Conservation (phyloP, 2,113 vertebrate species). For the Colinus virginianus region DNA sequence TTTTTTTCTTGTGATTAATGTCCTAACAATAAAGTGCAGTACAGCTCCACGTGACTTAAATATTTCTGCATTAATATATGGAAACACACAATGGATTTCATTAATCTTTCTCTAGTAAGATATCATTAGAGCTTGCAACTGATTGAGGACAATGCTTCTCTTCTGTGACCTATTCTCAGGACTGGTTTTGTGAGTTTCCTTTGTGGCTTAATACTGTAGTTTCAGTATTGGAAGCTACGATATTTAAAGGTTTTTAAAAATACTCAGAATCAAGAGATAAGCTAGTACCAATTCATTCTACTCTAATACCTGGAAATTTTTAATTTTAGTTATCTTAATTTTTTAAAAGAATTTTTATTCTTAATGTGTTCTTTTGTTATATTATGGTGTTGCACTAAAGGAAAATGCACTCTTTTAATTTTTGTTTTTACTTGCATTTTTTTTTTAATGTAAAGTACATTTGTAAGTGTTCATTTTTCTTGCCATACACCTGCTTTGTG, state of each 20-base stretch:
- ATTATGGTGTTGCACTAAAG: not conserved
- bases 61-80: not conserved
- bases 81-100: not conserved
- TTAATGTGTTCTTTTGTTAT: not conserved
- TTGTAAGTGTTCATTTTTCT: not conserved
- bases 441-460: not conserved
- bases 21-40: not conserved
- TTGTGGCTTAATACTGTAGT: not conserved
- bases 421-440: not conserved
- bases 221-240: not conserved
- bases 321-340: not conserved
- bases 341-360: not conserved
- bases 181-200: not conserved
- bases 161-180: not conserved
- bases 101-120: not conserved
- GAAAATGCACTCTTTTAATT: not conserved
- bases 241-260: not conserved
- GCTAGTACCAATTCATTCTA: not conserved
- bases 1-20: not conserved
- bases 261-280: not conserved
- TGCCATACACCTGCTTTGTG: not conserved
- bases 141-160: not conserved
- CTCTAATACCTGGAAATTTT: not conserved
- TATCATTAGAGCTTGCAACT: not conserved
- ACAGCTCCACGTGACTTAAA: not conserved